These are phyloP conservation scores for Microtus oregoni DNA, from an alignment of 2,113 vertebrate genomes.

Conservation along the genomic window DNA sequence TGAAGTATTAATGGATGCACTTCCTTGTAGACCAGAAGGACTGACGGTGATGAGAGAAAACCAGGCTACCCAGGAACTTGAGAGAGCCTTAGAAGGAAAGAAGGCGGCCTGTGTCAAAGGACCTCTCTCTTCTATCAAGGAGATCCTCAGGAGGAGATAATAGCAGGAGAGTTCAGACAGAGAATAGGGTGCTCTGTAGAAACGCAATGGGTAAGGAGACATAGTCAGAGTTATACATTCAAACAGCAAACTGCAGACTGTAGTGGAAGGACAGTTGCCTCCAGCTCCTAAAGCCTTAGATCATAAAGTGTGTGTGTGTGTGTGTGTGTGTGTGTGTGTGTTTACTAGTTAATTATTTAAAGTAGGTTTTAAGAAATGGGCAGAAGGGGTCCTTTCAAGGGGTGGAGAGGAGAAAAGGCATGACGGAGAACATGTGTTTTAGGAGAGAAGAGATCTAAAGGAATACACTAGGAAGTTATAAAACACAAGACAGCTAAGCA, in stretches of 20 bases:
- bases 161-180: background rate
- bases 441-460: background rate
- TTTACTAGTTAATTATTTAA: background rate
- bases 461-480: background rate
- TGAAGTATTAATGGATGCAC: background rate
- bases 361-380: background rate
- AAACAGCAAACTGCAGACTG: background rate
- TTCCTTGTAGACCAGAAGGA: background rate
- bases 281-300: background rate
- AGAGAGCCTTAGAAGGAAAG: background rate
- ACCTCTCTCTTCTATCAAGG: background rate
- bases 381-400: background rate
- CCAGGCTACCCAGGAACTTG: background rate
- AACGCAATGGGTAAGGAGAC: background rate
- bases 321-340: background rate
- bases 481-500: slow-evolving; percentile 21
- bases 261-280: background rate
- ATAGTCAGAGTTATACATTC: background rate
- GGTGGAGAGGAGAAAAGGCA: background rate
- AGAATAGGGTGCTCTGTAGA: background rate
- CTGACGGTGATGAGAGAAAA: background rate
- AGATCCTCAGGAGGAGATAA: background rate
- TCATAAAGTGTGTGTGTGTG: background rate
- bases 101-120: background rate
- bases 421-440: background rate